phyloP scores from a whole-genome alignment of 2,888 invertebrate genomes.

The Ormyrus rosae region DNA sequence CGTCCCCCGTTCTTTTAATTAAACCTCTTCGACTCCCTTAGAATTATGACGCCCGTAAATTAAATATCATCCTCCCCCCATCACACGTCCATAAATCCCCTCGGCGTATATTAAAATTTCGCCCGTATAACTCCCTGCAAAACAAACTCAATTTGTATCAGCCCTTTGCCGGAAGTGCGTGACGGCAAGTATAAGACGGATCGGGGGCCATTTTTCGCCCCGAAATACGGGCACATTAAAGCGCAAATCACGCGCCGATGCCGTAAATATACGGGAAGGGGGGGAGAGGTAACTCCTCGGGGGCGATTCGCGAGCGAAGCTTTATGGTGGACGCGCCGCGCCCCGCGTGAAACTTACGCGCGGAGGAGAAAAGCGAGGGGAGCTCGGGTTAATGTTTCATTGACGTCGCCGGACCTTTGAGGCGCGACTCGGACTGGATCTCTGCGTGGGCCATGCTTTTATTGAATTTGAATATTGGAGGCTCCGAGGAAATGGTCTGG shows the following conservation, averaged over 20 bases:
- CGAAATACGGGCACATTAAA: constrained; percentile 23
- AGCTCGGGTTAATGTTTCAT: too few relatives aligned
- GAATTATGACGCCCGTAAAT: constrained; percentile 18
- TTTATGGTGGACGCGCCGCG: not conserved
- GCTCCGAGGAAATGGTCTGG: too few relatives aligned
- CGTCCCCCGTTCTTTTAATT: constrained; percentile 24
- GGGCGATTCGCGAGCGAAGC: constrained; percentile 37
- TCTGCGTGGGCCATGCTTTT: too few relatives aligned
- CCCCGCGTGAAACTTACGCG: constrained; percentile 14
- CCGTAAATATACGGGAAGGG: constrained; percentile 29
- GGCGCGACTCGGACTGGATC: too few relatives aligned
- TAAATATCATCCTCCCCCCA: not conserved
- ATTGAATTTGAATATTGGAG: too few relatives aligned
- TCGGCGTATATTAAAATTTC: constrained; percentile 40
- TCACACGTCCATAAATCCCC: not conserved
- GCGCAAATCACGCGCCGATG: constrained; percentile 47
- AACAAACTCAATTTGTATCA: not conserved
- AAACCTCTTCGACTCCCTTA: constrained; percentile 9
- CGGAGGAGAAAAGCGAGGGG: not conserved
- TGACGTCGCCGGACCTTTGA: too few relatives aligned
- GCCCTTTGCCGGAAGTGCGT: not conserved
- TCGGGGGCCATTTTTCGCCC: constrained; percentile 8
- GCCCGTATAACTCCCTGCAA: not conserved
- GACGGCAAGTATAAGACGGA: not conserved
- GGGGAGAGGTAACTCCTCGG: constrained; percentile 22